Conservation (phyloP, 2,797 vertebrate species). For the Enteromius trimaculatus region DNA sequence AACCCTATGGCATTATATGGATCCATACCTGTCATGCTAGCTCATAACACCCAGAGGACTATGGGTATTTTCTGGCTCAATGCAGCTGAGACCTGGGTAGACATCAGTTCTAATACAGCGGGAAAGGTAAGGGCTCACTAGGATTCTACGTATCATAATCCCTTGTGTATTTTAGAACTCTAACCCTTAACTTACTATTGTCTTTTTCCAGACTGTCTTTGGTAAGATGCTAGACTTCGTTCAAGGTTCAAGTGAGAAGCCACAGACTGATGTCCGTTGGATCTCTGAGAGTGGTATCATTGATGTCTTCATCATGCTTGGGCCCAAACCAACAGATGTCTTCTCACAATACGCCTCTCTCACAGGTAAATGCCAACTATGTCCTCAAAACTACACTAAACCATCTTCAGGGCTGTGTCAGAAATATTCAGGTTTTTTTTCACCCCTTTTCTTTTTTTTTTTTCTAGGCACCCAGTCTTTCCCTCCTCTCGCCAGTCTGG, state of each 20-base stretch:
- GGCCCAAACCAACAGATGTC: conserved; percentile 81
- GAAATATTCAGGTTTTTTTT: no score
- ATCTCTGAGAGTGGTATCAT: conserved; percentile 94
- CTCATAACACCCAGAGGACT: conserved; percentile 85
- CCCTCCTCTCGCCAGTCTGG: conserved; percentile 86
- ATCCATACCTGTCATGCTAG: conserved; percentile 86
- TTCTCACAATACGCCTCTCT: conserved; percentile 89
- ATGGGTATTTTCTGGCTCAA: conserved; percentile 95
- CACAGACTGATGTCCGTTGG: conserved; percentile 94
- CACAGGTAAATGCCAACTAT: conserved; percentile 77
- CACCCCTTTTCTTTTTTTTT: background rate
- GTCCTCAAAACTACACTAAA: background rate
- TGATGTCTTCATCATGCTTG: conserved; percentile 89
- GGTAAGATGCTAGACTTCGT: conserved; percentile 85
- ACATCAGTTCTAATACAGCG: conserved; percentile 93
- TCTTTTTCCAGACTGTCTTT: conserved; percentile 75
- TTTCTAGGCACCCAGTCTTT: conserved; percentile 89
- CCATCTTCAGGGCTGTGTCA: background rate
- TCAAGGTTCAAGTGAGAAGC: conserved; percentile 90
- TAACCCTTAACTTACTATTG: background rate
- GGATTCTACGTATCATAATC: background rate
- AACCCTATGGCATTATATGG: conserved; percentile 95
- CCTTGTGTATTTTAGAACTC: conserved; percentile 1
- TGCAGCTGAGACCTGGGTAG: conserved; percentile 97
- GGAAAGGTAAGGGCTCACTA: conserved; percentile 81